These are phyloP conservation scores for Microcaecilia unicolor DNA, from an alignment of 2,797 vertebrate species.

Conservation along the genomic window DNA sequence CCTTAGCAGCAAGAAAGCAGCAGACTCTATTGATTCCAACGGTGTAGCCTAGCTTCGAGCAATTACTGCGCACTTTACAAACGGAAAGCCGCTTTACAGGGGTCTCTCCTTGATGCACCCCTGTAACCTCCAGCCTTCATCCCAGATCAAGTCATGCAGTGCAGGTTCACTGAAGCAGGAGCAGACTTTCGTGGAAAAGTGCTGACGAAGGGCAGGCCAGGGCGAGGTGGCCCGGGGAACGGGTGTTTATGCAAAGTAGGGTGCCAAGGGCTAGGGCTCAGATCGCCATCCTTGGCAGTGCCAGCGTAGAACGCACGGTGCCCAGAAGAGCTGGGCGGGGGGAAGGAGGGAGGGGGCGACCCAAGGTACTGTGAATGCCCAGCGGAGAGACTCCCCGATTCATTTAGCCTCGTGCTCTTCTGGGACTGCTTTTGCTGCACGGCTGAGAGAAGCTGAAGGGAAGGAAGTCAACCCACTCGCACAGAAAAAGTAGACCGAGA, in stretches of 20 bases:
- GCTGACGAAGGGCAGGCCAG: conserved; percentile 25
- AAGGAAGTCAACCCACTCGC: conserved; percentile 10
- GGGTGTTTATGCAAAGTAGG: no score
- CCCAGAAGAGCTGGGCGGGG: conserved; percentile 4
- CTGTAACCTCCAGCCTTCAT: conserved; percentile 53
- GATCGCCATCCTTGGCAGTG: conserved; percentile 19
- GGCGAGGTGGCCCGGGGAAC: conserved; percentile 12
- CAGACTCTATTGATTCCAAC: conserved; percentile 54
- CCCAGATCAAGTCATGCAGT: conserved; percentile 45
- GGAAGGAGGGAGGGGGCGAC: conserved; percentile 6
- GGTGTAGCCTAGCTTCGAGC: conserved; percentile 47
- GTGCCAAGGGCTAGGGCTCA: conserved; percentile 18
- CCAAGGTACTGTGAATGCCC: conserved; percentile 11
- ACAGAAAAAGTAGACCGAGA: not conserved
- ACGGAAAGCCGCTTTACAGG: conserved; percentile 29
- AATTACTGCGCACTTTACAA: conserved; percentile 55
- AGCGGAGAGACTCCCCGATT: conserved; percentile 21
- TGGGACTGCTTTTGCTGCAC: conserved; percentile 41
- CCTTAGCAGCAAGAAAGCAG: conserved; percentile 41
- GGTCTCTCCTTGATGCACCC: conserved; percentile 15
- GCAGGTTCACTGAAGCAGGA: conserved; percentile 42
- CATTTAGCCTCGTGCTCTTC: conserved; percentile 36
- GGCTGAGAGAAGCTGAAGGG: conserved; percentile 21
- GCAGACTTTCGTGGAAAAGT: conserved; percentile 56
- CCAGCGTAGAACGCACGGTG: conserved; percentile 38